Evolutionary conservation across 2,797 vertebrate species (phyloP), one percentile per base, ranked within the genome.

Genomic region (Erithacus rubecula): DNA sequence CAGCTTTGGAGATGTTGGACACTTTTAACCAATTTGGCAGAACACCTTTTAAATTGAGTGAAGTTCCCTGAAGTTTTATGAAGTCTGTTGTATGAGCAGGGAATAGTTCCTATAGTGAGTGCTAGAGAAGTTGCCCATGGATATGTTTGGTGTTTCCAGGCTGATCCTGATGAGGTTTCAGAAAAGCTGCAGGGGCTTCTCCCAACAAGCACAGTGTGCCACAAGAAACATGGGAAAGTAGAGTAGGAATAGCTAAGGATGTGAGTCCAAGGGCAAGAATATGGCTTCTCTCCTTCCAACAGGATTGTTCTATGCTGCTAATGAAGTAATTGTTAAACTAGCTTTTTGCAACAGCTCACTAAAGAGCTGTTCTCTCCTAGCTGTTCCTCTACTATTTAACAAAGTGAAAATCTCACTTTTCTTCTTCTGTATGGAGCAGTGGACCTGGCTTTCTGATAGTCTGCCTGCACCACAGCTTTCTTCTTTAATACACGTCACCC

Each of bases 401-500:
- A 47, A 68, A 78, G n/a, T 39, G 41, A 43, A 88, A 77, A 83
- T 46, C 17, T 9, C 15, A n/a, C 21, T 52, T 77, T 74, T 34
- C 39, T 71, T 43, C 30, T 67, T n/a, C 36, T 30, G 7, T 14
- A 22, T 56, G 34, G 87, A 67, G 56, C 29, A 44, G 6, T 4
- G 20, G 27, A 52, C 29, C 11, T 41, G 46, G 15, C 27, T 83
- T 78, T 43, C 49, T 62, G 30, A 49, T 3, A 70, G 37, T 36
- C 49, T 36, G 9, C 44, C 41, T 62, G n/a, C 9, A 68, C 9
- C 16, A 59, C 29, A 10, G 13, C 39, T 59, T 78, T 43, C 37
- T 52, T 64, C 17, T 37, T 60, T 81, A 36, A 53, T 34, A n/a
- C 15, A 13, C 0, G 0, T 27, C 65, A 53, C 7, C 9, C 34